Conservation (phyloP, 2,797 vertebrate species). For the Mus caroli region DNA sequence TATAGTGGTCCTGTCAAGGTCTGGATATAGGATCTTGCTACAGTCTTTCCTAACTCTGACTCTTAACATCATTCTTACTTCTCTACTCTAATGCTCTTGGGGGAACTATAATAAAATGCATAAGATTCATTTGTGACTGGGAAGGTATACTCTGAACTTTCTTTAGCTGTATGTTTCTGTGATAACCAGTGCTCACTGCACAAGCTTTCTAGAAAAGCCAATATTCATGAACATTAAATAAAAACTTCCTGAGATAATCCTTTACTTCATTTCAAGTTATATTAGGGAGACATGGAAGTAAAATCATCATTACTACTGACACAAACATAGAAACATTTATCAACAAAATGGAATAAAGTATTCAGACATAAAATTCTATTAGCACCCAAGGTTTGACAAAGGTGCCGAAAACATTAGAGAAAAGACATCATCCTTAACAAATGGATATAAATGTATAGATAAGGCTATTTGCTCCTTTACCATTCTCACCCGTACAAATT, state of each 20-base stretch:
- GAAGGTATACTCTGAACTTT: neutral
- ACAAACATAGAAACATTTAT: neutral
- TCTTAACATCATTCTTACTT: neutral
- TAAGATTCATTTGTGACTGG: neutral
- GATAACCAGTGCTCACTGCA: no score
- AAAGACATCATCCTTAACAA: neutral
- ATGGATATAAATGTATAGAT: neutral
- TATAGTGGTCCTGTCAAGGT: neutral
- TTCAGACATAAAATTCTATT: neutral
- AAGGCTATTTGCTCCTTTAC: neutral
- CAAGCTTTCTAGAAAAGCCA: neutral
- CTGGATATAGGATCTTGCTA: neutral
- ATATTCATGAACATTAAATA: neutral
- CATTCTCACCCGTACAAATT: neutral
- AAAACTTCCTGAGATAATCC: neutral
- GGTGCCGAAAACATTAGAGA: neutral
- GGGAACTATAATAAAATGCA: neutral
- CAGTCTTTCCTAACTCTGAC: neutral
- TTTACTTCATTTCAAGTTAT: neutral
- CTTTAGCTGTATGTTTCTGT: neutral
- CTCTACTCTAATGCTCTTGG: neutral
- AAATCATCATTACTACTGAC: fast-evolving
- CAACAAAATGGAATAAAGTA: neutral
- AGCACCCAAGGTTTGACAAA: neutral
- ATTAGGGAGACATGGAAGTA: neutral